Base-by-base conservation (phyloP, 2,797 vertebrate genomes). In the Pipistrellus kuhlii region DNA sequence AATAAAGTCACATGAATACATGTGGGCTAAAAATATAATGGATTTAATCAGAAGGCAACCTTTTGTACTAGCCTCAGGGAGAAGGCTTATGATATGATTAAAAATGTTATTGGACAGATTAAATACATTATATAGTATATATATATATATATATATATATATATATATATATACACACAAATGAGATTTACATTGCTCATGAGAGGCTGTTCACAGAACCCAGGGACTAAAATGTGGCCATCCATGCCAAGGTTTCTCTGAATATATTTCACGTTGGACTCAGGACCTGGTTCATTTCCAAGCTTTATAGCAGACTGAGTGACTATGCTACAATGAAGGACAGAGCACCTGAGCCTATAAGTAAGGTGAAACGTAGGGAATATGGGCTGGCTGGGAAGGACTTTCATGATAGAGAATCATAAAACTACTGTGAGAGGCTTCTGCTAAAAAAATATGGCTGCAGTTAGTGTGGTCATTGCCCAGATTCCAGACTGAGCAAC, bases 11-110 rank as follows among this genome's bases (percentile, higher is more conserved):
- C 14, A 88, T 12, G 30, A 76, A 14, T 7, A 41, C n/a, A 71
- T 38, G 11, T 51, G 30, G 21, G 32, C 90, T 85, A 93, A 95
- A 96, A 91, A 90, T 85, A 87, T 10, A 92, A 68, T n/a, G 81
- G 88, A 86, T 57, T 81, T 76, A 83, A 90, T 68, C 64, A 55
- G 41, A 44, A 72, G 81, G 27, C 62, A 82, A 46, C 20, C 27
- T 96, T 96, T 91, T 91, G n/a, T 90, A 35, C 53, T 11, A 87
- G 73, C 27, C 84, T 88, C 41, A 62, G 76, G 48, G 68, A 78
- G 55, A 93, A 85, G 91, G 48, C 41, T 72, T 46, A 23, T 80
- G 86, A 94, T 80, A 75, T 62, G n/a, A 95, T 46, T 94, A 82
- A 71, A 91, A 73, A 73, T 87, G 68, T 86, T 86, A 38, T 71